Conservation (phyloP, 2,113 vertebrate genomes). For the Crotalus helleri region DNA sequence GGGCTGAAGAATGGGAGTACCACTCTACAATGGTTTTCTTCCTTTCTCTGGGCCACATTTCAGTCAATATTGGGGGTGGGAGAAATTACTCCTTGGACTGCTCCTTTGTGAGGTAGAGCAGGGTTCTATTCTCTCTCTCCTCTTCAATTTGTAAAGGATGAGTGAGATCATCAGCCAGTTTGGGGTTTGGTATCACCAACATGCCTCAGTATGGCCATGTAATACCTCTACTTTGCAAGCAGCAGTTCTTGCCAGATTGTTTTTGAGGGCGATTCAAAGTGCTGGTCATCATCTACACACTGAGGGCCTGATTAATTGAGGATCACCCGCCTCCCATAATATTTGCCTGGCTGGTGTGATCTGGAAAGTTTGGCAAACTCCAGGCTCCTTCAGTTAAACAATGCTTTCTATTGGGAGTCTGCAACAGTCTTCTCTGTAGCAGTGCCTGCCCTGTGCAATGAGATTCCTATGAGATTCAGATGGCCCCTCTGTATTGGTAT, state of each 20-base stretch:
- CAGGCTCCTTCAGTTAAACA: neutral
- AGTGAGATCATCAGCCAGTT: neutral
- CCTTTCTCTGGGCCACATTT: neutral
- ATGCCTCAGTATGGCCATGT: neutral
- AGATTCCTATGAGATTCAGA: neutral
- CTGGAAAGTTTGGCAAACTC: neutral
- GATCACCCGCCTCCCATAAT: neutral
- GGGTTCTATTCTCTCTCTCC: neutral
- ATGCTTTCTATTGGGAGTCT: neutral
- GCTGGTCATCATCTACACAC: neutral
- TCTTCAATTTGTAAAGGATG: neutral
- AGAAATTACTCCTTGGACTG: neutral
- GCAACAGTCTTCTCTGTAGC: neutral
- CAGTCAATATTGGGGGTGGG: neutral
- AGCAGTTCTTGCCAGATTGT: neutral
- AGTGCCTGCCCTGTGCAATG: neutral
- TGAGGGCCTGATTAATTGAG: neutral
- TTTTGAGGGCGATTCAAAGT: neutral
- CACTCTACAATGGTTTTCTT: neutral
- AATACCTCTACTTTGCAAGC: neutral
- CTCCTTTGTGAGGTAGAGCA: neutral
- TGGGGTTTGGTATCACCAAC: neutral
- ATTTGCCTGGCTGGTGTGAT: neutral
- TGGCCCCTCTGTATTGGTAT: neutral
- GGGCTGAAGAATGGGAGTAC: neutral